A percentile compares a stretch with the other conserved stretches of the same genome.
These are phyloP conservation scores for Chloroclysta siterata DNA, from an alignment of 2,888 invertebrate genomes.

Conservation along the genomic window DNA sequence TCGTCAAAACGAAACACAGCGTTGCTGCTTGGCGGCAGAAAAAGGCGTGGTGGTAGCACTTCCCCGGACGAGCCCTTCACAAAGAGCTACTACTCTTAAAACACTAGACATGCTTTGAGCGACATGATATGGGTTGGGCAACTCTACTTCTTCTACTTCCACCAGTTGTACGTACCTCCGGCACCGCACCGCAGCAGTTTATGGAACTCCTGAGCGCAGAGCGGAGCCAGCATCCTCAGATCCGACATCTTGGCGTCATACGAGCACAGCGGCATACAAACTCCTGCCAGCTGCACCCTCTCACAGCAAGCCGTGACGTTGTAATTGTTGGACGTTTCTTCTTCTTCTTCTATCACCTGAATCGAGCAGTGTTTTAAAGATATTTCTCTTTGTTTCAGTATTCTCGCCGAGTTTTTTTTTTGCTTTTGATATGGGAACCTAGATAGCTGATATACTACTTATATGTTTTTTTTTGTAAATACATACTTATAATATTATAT, in stretches of 20 bases:
- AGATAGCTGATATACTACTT: too few species aligned
- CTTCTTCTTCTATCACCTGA: constrained; percentile 85
- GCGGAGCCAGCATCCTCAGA: constrained; percentile 88
- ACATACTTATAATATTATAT: too few species aligned
- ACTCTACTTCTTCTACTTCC: neutral
- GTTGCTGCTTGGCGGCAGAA: too few species aligned
- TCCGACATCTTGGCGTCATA: constrained; percentile 94
- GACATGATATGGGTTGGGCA: neutral
- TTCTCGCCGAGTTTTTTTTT: too few species aligned
- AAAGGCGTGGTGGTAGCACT: too few species aligned
- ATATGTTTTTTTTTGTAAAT: too few species aligned
- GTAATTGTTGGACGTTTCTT: constrained; percentile 86
- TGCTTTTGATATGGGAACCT: too few species aligned
- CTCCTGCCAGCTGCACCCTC: constrained; percentile 87
- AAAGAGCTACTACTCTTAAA: too few species aligned
- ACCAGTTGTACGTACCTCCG: constrained; percentile 68
- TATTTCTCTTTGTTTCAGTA: neutral
- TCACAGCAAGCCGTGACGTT: constrained; percentile 93
- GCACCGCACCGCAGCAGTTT: constrained; percentile 88
- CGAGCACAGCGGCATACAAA: constrained; percentile 91
- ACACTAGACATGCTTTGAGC: too few species aligned
- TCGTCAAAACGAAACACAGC: too few species aligned
- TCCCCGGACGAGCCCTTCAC: too few species aligned
- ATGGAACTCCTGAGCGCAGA: constrained; percentile 91
- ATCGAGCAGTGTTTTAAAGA: neutral